phyloP scores from a whole-genome alignment of 2,113 vertebrate genomes.

The Trogon melanurus region DNA sequence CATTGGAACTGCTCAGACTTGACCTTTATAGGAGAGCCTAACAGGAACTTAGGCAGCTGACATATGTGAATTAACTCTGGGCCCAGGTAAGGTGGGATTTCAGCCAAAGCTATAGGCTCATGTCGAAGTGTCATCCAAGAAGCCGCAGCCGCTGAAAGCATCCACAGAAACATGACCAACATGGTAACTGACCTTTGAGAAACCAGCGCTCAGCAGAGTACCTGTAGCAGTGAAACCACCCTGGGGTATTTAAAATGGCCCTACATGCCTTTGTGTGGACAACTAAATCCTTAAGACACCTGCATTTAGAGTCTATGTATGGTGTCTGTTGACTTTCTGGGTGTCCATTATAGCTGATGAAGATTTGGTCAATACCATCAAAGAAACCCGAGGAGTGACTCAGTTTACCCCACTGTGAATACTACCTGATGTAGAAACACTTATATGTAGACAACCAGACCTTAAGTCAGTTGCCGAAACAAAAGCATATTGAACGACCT shows the following conservation, averaged over 20 bases:
- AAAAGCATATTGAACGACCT: background rate
- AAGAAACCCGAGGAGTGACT: background rate
- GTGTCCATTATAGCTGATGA: fast-evolving
- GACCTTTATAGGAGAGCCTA: background rate
- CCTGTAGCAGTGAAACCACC: background rate
- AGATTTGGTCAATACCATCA: background rate
- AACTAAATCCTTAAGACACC: background rate
- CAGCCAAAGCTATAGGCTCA: fast-evolving
- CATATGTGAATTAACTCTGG: background rate
- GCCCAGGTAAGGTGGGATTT: background rate
- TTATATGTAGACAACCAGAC: fast-evolving
- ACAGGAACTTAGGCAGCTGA: background rate
- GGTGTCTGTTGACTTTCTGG: background rate
- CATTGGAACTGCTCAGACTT: background rate
- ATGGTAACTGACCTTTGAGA: background rate
- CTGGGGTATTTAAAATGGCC: background rate
- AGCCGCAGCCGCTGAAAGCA: background rate
- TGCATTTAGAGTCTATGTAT: background rate
- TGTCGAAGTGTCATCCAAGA: background rate
- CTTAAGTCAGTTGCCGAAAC: background rate
- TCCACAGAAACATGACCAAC: background rate
- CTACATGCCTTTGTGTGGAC: background rate
- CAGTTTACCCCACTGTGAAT: background rate
- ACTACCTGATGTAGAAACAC: background rate
- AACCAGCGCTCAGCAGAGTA: background rate